Evolutionary conservation across 2,797 vertebrate genomes (phyloP).

Genomic region (Melanotaenia boesemani): DNA sequence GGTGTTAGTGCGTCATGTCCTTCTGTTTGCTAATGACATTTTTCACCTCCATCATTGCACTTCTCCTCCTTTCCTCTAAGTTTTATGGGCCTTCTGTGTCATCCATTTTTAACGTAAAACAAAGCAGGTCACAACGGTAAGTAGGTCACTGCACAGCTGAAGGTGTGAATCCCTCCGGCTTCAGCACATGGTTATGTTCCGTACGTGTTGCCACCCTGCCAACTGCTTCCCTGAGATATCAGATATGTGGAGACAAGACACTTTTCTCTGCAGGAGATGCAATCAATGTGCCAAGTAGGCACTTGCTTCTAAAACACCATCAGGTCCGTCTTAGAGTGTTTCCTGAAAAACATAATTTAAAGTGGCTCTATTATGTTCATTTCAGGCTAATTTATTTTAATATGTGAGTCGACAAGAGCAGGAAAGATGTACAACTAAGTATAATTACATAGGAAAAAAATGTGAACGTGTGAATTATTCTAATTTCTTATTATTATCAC

Average conservation of each 20-base stretch:
- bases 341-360: background rate
- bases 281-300: conserved; percentile 39
- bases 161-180: conserved; percentile 45
- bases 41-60: conserved; percentile 1
- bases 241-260: conserved; percentile 52
- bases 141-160: conserved; percentile 73
- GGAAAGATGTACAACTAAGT: too few relatives aligned
- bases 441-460: too few relatives aligned
- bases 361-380: too few relatives aligned
- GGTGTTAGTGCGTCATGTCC: conserved; percentile 14
- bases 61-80: conserved; percentile 2
- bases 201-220: conserved; percentile 24
- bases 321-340: background rate
- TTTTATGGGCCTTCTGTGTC: conserved; percentile 31
- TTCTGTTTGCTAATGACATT: conserved; percentile 22
- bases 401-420: too few relatives aligned
- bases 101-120: conserved; percentile 47
- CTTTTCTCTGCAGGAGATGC: conserved; percentile 28
- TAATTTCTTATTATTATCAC: too few relatives aligned
- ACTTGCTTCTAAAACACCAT: conserved; percentile 18
- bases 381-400: too few relatives aligned
- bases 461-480: too few relatives aligned
- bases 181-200: conserved; percentile 43
- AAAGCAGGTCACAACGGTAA: conserved; percentile 66
- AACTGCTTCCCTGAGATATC: conserved; percentile 37